Base-by-base conservation (phyloP, 1,140 invertebrate genomes). In the Trigoniulus corallinus region DNA sequence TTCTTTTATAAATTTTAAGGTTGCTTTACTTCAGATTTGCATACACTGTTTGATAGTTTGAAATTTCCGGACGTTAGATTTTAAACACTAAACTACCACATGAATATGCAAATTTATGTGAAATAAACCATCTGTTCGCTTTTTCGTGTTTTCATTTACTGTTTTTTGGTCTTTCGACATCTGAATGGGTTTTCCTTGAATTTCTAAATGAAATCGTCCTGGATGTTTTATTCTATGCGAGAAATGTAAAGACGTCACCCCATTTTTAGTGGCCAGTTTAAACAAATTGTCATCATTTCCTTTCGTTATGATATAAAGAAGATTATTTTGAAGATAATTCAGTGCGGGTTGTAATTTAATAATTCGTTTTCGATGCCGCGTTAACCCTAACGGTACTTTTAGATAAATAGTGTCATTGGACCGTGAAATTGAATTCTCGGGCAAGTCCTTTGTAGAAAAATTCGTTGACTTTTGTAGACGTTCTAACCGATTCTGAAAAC, bases 231-330 rank as follows among this genome's bases (percentile, higher is more conserved):
- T 59, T 45, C 75, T 68, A 50, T 67, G 67, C 25, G 65, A 67
- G 64, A 80, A 80, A 57, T 79, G 77, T 2, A 81, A 59, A 1
- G 72, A 69, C 69, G 74, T 78, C 1, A 81, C 66, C 15, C 75
- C 78, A 50, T 75, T 70, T 45, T 74, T 74, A 48, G 74, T 69
- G n/a, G 72, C 63, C 54, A 84, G 69, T 53, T 79, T 73, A 59
- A 84, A 82, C 23, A 74, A 64, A n/a, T 71, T 69, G 1, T 70
- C 63, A 48, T 80, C 73, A 61, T 82, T 81, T 39, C 80, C 79
- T 44, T 68, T 68, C 0, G 69, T 66, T 34, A 85, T 80, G 34
- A 61, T 66, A 61, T 84, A 85, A 26, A 73, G 68, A 56, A 81
- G 74, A 48, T 77, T 73, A 49, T 74, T 69, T 50, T 58, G 59